Evolutionary conservation across 1,140 invertebrate species (phyloP).

Genomic region (Triops cancriformis): DNA sequence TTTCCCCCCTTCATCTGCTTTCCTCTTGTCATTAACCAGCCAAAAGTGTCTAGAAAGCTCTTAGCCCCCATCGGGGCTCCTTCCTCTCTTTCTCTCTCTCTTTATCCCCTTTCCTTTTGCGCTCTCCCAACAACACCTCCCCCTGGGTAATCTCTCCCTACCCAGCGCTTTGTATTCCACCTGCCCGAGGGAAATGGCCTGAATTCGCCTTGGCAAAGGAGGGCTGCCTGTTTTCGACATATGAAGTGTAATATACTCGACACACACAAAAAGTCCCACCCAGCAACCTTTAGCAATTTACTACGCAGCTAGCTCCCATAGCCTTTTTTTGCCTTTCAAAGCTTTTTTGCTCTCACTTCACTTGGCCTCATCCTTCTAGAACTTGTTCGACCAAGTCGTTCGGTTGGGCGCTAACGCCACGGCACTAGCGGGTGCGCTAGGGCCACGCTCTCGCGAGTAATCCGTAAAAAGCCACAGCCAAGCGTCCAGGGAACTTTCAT

Average conservation of each 20-base stretch:
- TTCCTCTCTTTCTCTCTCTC: neutral
- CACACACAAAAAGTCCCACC: too few species aligned
- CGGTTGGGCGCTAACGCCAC: too few species aligned
- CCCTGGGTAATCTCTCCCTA: neutral
- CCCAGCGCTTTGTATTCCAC: neutral
- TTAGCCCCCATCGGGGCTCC: neutral
- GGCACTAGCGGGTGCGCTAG: too few species aligned
- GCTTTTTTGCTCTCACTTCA: too few species aligned
- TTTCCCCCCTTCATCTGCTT: neutral
- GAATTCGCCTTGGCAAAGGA: neutral
- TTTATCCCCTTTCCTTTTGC: neutral
- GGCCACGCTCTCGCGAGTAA: too few species aligned
- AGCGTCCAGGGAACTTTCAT: too few species aligned
- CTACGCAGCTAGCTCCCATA: too few species aligned
- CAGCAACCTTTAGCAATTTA: too few species aligned
- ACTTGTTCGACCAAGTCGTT: too few species aligned
- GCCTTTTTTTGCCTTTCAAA: too few species aligned
- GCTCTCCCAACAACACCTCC: neutral
- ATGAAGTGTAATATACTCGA: neutral
- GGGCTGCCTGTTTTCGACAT: neutral
- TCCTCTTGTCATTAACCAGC: neutral
- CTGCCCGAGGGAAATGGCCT: slow-evolving; percentile 7
- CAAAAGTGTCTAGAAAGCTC: neutral
- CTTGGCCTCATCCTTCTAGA: too few species aligned
- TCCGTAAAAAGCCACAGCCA: too few species aligned